These are phyloP conservation scores for Strigamia crassipes DNA, from an alignment of 2,888 invertebrate species.

Conservation along the genomic window DNA sequence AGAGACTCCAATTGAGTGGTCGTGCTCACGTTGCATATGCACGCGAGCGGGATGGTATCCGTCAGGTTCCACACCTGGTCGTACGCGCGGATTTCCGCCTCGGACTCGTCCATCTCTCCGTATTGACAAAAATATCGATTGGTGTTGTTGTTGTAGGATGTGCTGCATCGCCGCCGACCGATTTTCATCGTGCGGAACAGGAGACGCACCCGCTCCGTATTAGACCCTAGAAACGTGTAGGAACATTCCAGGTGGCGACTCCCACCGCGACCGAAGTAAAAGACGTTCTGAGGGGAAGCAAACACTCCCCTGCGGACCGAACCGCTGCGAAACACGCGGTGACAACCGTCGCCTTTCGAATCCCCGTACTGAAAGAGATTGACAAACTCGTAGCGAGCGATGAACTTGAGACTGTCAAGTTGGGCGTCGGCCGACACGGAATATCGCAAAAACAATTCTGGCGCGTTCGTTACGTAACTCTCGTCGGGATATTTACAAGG, in stretches of 20 bases:
- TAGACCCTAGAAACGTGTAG: constrained; percentile 74
- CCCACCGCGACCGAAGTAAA: constrained; percentile 81
- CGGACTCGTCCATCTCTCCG: constrained; percentile 48
- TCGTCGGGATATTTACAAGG: constrained; percentile 62
- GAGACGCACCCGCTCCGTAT: constrained; percentile 72
- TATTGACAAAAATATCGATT: constrained; percentile 69
- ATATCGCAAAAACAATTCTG: constrained; percentile 77
- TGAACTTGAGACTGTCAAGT: constrained; percentile 75
- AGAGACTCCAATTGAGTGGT: constrained; percentile 71
- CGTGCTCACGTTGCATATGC: constrained; percentile 61
- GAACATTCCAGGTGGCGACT: constrained; percentile 75
- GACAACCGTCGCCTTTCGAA: constrained; percentile 50
- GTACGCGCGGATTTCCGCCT: constrained; percentile 50
- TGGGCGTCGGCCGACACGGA: constrained; percentile 77
- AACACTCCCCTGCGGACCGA: constrained; percentile 64
- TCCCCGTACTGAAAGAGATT: constrained; percentile 60
- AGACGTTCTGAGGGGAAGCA: constrained; percentile 77
- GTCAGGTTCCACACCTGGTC: constrained; percentile 62
- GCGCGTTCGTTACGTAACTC: constrained; percentile 76
- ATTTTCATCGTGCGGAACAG: constrained; percentile 65
- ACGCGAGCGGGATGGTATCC: constrained; percentile 67
- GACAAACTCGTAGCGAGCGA: constrained; percentile 81
- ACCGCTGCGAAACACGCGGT: constrained; percentile 52
- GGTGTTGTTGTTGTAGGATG: constrained; percentile 72
- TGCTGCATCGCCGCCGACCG: constrained; percentile 71